A percentile compares a stretch with the other conserved stretches of the same genome.
These are phyloP conservation scores for Ammodytes marinus DNA, from an alignment of 2,113 vertebrate genomes.

Conservation along the genomic window DNA sequence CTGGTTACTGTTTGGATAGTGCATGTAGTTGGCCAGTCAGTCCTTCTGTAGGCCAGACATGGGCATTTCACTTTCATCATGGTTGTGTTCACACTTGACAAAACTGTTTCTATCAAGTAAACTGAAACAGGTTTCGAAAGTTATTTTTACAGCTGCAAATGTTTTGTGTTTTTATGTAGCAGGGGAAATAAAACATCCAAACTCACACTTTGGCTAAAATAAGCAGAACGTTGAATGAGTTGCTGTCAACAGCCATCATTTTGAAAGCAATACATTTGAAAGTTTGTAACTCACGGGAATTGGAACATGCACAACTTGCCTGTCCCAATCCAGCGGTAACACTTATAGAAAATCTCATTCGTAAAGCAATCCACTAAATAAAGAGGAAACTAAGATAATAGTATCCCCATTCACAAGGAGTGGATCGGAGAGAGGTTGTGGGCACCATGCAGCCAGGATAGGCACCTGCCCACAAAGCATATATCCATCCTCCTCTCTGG, in stretches of 20 bases:
- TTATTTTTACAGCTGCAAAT: slow-evolving; percentile 49
- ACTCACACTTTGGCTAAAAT: slow-evolving; percentile 34
- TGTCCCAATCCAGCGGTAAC: slow-evolving; percentile 51
- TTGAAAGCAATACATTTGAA: slow-evolving; percentile 31
- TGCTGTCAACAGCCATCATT: slow-evolving; percentile 26
- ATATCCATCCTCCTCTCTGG: slow-evolving; percentile 55
- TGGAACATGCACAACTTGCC: slow-evolving; percentile 48
- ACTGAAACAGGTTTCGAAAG: slow-evolving; percentile 26
- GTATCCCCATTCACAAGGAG: slow-evolving; percentile 59
- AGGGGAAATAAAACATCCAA: slow-evolving; percentile 30
- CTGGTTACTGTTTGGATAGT: slow-evolving; percentile 61
- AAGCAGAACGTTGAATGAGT: slow-evolving; percentile 48
- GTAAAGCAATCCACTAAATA: slow-evolving; percentile 65
- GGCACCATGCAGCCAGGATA: slow-evolving; percentile 52
- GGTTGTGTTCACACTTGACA: slow-evolving; percentile 47
- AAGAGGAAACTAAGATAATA: slow-evolving; percentile 68
- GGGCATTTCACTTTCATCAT: slow-evolving; percentile 63
- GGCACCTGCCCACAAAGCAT: slow-evolving; percentile 68
- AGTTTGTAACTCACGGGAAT: slow-evolving; percentile 48
- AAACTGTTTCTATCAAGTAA: slow-evolving; percentile 32
- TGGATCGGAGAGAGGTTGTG: slow-evolving; percentile 62
- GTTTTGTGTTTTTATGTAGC: slow-evolving; percentile 41
- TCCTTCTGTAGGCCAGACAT: slow-evolving; percentile 36
- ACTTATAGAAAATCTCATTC: slow-evolving; percentile 62
- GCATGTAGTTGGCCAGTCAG: slow-evolving; percentile 48